Evolutionary conservation across 2,888 invertebrate species (phyloP), one percentile per base, ranked within the genome.

Genomic region (Pristionchus japonicus): DNA sequence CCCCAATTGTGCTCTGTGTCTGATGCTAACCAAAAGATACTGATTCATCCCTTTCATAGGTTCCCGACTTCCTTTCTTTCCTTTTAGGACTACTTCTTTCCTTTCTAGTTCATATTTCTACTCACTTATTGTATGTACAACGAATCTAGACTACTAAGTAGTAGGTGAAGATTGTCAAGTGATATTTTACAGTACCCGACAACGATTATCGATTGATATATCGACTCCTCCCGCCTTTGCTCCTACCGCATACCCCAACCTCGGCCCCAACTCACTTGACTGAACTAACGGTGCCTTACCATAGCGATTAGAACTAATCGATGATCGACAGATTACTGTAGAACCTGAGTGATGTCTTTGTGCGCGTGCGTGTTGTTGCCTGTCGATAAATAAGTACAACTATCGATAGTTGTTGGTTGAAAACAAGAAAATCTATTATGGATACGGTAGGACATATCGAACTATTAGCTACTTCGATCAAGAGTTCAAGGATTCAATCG

Each of bases 221-320:
- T 77, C 77, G 77, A 77, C 27, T 11, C 34, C 61, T n/a, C n/a
- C n/a, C n/a, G n/a, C 64, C n/a, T n/a, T n/a, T 47, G n/a, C 77
- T 47, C 40, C 77, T 43, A 77, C n/a, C 77, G 77, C 47, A 77
- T 13, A 70, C 70, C 70, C 15, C 70, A 37, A 17, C 74, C n/a
- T n/a, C n/a, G n/a, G n/a, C n/a, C n/a, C 74, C 40, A 40, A 74
- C 77, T 77, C 77, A 77, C 77, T 77, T 77, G 20, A 40, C 43
- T 47, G 43, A 77, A 27, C 77, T 27, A 77, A 77, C 34, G 77
- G 77, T 77, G 77, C 77, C 77, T 77, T 77, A 77, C 77, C 77
- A 43, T 77, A 77, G 43, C 37, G 11, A 11, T 17, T 40, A 40
- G 2, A 74, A 40, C 20, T 17, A n/a, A 77, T 77, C 77, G 47